Percentiles rank a stretch among this genome's conserved stretches.
Evolutionary conservation across 2,888 invertebrate species (phyloP).

Genomic region (Eremobia ochroleuca): DNA sequence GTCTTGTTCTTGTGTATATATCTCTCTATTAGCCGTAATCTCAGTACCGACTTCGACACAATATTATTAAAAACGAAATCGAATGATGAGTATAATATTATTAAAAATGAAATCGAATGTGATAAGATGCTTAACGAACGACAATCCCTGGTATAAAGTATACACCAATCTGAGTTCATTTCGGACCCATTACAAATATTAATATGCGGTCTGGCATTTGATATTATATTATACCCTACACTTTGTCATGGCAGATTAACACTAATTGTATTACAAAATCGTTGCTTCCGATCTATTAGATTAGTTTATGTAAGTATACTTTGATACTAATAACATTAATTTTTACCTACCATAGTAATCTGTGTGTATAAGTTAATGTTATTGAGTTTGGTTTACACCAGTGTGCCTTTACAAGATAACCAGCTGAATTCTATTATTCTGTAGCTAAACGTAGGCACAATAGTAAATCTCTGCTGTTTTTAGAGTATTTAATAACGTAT

Average conservation of each 20-base stretch:
- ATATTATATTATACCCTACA: not conserved
- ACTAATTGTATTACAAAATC: constrained; percentile 3
- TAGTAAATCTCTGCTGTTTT: not conserved
- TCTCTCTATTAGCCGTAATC: too few relatives aligned
- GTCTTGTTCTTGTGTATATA: too few relatives aligned
- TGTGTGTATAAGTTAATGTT: not conserved
- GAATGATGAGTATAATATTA: too few relatives aligned
- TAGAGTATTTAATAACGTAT: not conserved
- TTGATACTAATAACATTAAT: too few relatives aligned
- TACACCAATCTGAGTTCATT: too few relatives aligned
- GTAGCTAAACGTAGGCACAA: not conserved
- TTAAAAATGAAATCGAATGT: too few relatives aligned
- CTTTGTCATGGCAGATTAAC: constrained; percentile 1
- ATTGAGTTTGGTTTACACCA: not conserved
- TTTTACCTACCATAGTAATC: not conserved
- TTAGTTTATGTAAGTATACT: not conserved
- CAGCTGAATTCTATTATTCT: not conserved
- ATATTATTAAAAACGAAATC: too few relatives aligned
- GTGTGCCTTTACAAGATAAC: not conserved
- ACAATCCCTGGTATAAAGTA: too few relatives aligned
- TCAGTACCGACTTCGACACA: too few relatives aligned
- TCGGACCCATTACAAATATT: too few relatives aligned
- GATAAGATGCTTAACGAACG: too few relatives aligned
- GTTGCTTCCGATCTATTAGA: not conserved
- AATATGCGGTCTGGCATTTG: not conserved